These are phyloP conservation scores for Microtus montanus DNA, from an alignment of 2,113 vertebrate species.

Conservation along the genomic window DNA sequence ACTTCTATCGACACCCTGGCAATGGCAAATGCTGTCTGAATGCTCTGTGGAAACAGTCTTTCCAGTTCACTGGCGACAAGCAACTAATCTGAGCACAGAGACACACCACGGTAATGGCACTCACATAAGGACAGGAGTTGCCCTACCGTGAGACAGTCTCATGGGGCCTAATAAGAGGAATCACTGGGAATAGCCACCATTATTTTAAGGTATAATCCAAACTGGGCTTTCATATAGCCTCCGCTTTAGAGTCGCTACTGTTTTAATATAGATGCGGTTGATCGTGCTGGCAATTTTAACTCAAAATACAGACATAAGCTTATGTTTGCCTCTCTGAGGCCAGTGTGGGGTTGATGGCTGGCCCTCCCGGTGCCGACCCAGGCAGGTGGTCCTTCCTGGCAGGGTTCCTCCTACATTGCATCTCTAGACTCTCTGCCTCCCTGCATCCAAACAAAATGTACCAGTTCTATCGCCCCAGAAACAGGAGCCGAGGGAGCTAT, in stretches of 20 bases:
- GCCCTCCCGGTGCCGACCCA: not conserved
- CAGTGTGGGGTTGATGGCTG: not conserved
- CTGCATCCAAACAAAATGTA: not conserved
- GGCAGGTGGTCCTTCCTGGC: rapidly evolving
- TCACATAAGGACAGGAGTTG: rapidly evolving
- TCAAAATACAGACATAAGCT: not conserved
- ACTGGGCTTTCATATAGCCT: not conserved
- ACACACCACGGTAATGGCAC: not conserved
- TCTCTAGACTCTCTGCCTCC: not conserved
- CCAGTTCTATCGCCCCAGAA: not conserved
- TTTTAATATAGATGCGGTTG: not conserved
- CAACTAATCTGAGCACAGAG: not conserved
- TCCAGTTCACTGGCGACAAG: not conserved
- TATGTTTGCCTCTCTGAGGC: not conserved
- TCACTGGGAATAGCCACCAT: not conserved
- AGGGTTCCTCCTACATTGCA: too few species aligned
- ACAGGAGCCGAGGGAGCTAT: not conserved
- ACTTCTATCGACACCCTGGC: not conserved
- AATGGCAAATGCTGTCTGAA: not conserved
- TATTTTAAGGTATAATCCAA: not conserved
- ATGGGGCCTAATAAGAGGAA: not conserved
- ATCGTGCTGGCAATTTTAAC: not conserved
- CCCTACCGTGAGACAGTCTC: not conserved
- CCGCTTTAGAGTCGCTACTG: not conserved
- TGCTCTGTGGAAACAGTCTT: not conserved